These are phyloP conservation scores for Clupea harengus DNA, from an alignment of 2,113 vertebrate genomes.

Conservation along the genomic window DNA sequence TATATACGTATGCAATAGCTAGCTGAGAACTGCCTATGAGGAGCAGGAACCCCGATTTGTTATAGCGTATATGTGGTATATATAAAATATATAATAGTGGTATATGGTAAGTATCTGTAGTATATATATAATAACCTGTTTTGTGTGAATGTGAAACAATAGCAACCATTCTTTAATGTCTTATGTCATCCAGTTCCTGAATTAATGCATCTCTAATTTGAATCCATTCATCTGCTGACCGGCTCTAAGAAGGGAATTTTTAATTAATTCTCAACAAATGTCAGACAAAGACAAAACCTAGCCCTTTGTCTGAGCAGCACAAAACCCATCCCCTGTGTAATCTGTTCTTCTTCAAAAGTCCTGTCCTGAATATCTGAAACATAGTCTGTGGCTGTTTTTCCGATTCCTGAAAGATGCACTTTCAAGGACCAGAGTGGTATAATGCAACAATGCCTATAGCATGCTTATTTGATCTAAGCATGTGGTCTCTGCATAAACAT, in stretches of 20 bases:
- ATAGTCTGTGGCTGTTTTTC: not conserved
- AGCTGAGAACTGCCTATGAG: not conserved
- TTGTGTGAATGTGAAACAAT: not conserved
- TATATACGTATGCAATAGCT: not conserved
- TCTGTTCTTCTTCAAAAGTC: not conserved
- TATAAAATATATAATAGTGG: not conserved
- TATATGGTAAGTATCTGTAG: not conserved
- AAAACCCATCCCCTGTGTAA: not conserved
- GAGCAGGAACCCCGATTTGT: not conserved
- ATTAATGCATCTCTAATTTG: not conserved
- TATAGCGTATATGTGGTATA: not conserved
- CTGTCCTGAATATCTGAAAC: conserved; percentile 1
- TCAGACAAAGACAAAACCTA: not conserved
- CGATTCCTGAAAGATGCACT: not conserved
- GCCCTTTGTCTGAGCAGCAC: not conserved
- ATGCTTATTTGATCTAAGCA: not conserved
- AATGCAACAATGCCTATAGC: not conserved
- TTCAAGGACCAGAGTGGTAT: not conserved
- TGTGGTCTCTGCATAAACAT: not conserved
- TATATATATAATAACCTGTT: not conserved
- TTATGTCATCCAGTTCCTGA: not conserved
- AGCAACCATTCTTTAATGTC: not conserved
- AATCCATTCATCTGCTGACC: not conserved
- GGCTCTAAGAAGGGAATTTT: not conserved
- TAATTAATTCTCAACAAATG: conserved; percentile 8